phyloP scores from a whole-genome alignment of 1,140 invertebrate species.

The Lutraria rhynchaena region DNA sequence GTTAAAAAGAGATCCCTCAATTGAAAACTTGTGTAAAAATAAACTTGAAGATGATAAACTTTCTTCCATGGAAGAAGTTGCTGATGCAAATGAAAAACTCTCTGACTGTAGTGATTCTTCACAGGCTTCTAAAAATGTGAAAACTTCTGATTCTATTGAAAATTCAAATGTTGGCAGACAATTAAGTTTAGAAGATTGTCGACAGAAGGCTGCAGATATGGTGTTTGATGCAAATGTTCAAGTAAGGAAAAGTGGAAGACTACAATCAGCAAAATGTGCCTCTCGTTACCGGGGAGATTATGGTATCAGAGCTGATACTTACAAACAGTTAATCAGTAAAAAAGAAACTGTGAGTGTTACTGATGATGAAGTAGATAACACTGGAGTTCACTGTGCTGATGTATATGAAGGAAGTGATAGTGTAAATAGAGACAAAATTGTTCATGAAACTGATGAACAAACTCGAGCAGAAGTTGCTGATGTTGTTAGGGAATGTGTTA shows the following conservation, averaged over 20 bases:
- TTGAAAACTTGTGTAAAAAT: constrained; percentile 40
- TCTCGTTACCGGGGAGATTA: constrained; percentile 54
- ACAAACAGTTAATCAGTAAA: constrained; percentile 47
- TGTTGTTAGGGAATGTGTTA: no score
- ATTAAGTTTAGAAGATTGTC: constrained; percentile 11
- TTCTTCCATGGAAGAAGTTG: neutral
- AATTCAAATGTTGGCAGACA: neutral
- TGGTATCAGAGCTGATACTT: constrained; percentile 46
- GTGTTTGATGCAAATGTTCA: constrained; percentile 43
- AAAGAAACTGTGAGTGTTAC: constrained; percentile 5
- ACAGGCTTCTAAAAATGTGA: neutral
- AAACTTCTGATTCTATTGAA: neutral
- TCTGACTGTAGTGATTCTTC: neutral
- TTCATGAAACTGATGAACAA: neutral
- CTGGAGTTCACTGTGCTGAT: no score
- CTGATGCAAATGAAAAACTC: neutral
- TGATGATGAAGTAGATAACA: neutral
- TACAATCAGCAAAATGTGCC: constrained; percentile 54
- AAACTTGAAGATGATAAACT: constrained; percentile 7
- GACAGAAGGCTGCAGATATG: constrained; percentile 20
- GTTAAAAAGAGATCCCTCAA: constrained; percentile 42
- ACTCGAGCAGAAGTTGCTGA: neutral
- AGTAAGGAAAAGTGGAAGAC: constrained; percentile 37
- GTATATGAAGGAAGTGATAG: neutral
- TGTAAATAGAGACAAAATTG: neutral